Percentiles rank a stretch among this genome's conserved stretches.
Evolutionary conservation across 2,888 invertebrate species (phyloP).

Genomic region (Prenolepis imparis): DNA sequence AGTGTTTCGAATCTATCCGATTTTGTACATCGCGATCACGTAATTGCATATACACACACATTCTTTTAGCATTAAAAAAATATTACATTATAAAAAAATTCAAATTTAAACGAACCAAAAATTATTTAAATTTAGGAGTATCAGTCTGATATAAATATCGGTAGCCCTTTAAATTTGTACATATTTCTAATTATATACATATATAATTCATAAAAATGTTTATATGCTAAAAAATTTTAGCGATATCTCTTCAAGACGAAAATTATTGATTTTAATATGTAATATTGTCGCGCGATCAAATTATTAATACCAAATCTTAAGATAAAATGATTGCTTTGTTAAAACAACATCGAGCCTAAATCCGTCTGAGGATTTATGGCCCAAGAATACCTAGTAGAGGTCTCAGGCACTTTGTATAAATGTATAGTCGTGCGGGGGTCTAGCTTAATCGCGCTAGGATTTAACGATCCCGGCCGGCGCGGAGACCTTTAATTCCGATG

Average conservation of each 20-base stretch:
- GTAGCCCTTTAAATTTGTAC: too few species aligned
- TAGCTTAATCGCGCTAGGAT: slow-evolving; percentile 77
- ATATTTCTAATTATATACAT: background rate
- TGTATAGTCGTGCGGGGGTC: slow-evolving; percentile 31
- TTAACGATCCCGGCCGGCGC: slow-evolving; percentile 77
- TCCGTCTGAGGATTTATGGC: slow-evolving; percentile 18
- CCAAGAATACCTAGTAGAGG: slow-evolving; percentile 30
- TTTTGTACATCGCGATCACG: background rate
- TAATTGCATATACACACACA: background rate
- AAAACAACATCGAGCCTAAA: background rate
- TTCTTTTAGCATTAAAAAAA: background rate
- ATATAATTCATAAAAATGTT: background rate
- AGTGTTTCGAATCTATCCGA: background rate
- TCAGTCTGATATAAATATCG: too few species aligned
- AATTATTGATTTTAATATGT: background rate
- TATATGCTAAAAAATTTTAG: background rate
- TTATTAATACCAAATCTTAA: slow-evolving; percentile 3
- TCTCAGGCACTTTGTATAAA: slow-evolving; percentile 14
- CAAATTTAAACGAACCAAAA: background rate
- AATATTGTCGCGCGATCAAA: background rate
- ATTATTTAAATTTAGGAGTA: background rate
- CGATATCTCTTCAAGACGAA: background rate
- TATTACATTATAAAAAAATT: background rate
- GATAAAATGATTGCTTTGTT: background rate
- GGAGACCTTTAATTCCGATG: slow-evolving; percentile 80